These are phyloP conservation scores for Burhinus oedicnemus DNA, from an alignment of 2,113 vertebrate species.

Conservation along the genomic window DNA sequence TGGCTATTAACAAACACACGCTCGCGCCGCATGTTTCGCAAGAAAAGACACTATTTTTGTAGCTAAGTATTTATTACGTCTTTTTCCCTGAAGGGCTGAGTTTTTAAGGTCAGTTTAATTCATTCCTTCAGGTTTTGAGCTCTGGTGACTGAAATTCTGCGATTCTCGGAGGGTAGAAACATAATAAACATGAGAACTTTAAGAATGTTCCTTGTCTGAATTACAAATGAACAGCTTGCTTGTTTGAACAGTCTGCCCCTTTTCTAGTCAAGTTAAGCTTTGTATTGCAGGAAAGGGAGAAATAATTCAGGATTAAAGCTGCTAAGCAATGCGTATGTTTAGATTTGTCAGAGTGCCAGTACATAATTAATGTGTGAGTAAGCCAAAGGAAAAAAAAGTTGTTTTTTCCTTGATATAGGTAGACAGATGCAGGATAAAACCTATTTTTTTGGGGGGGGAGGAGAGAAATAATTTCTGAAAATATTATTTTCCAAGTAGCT, in stretches of 20 bases:
- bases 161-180: neutral
- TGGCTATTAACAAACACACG: neutral
- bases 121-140: neutral
- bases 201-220: neutral
- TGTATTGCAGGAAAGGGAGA: constrained; percentile 5
- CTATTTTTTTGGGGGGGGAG: too few relatives aligned
- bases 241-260: neutral
- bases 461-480: neutral
- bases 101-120: neutral
- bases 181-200: neutral
- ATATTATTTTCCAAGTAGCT: neutral
- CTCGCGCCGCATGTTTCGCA: fast-evolving
- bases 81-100: neutral
- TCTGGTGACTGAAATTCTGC: neutral
- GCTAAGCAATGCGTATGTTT: neutral
- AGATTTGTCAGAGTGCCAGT: neutral
- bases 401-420: neutral
- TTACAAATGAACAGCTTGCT: neutral
- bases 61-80: neutral
- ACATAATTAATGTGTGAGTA: neutral
- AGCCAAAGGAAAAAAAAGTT: neutral
- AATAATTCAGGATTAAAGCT: neutral
- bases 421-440: neutral
- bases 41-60: neutral
- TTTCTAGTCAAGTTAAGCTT: neutral